These are phyloP conservation scores for Ornithoptera alexandrae DNA, from an alignment of 2,888 invertebrate genomes.

Conservation along the genomic window DNA sequence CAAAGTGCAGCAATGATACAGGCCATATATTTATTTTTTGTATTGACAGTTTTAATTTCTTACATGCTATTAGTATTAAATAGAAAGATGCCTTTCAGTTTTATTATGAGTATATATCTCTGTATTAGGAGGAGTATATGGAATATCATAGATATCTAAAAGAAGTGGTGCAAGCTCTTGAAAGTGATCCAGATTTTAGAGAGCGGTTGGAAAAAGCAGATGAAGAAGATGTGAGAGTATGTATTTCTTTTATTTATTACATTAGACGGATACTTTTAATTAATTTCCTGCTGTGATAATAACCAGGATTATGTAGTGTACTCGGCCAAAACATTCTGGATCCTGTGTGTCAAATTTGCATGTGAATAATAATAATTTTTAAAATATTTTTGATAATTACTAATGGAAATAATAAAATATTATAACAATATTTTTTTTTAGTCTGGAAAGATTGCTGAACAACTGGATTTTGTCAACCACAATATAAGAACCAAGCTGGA, in stretches of 20 bases:
- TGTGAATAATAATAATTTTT: too few species aligned
- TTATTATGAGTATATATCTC: not conserved
- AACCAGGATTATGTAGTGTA: too few species aligned
- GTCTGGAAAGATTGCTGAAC: constrained; percentile 95
- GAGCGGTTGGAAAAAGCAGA: constrained; percentile 89
- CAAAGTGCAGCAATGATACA: too few species aligned
- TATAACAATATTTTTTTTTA: constrained; percentile 54
- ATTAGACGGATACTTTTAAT: too few species aligned
- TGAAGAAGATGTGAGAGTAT: constrained; percentile 90
- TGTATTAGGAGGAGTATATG: constrained; percentile 76
- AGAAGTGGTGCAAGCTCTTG: constrained; percentile 93
- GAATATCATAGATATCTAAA: constrained; percentile 94
- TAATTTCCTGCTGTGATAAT: too few species aligned
- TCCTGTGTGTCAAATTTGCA: too few species aligned
- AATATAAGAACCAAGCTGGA: constrained; percentile 92
- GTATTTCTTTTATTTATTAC: constrained; percentile 34
- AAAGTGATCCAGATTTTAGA: constrained; percentile 92
- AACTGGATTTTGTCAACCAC: constrained; percentile 93
- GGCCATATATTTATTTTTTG: not conserved
- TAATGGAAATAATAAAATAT: not conserved
- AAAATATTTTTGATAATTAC: not conserved
- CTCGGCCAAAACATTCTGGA: too few species aligned
- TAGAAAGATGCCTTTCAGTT: too few species aligned
- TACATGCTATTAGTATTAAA: too few species aligned
- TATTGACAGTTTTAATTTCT: not conserved